Evolutionary conservation across 2,113 vertebrate genomes (phyloP).

Genomic region (Tachysurus vachellii): DNA sequence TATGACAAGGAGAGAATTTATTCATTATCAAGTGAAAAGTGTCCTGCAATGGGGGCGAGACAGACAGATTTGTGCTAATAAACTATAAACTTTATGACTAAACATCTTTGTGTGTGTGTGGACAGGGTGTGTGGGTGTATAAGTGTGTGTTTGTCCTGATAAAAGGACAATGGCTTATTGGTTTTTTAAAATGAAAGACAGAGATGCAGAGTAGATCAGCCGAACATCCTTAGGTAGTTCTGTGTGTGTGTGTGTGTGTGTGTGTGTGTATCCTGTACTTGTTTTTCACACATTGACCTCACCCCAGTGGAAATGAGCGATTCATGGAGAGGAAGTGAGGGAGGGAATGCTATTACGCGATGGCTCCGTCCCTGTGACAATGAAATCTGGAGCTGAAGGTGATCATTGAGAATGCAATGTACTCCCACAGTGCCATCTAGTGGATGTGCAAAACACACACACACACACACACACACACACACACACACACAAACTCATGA

Average conservation of each 20-base stretch:
- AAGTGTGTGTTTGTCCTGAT: neutral
- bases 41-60: neutral
- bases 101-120: neutral
- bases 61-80: neutral
- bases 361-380: conserved; percentile 11
- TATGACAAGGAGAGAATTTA: neutral
- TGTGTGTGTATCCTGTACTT: conserved; percentile 14
- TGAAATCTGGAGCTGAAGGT: neutral
- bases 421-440: conserved; percentile 49
- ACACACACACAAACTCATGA: neutral
- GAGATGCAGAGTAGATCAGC: neutral
- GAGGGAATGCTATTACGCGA: conserved; percentile 32
- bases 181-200: neutral
- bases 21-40: conserved; percentile 29
- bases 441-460: neutral
- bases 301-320: neutral
- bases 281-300: neutral
- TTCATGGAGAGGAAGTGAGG: neutral
- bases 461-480: conserved; percentile 1
- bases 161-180: conserved; percentile 10
- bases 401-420: neutral
- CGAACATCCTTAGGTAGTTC: neutral
- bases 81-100: conserved; percentile 15
- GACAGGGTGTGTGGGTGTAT: neutral
- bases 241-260: conserved; percentile 3